phyloP scores from a whole-genome alignment of 2,797 vertebrate species.

The Bradypus variegatus region DNA sequence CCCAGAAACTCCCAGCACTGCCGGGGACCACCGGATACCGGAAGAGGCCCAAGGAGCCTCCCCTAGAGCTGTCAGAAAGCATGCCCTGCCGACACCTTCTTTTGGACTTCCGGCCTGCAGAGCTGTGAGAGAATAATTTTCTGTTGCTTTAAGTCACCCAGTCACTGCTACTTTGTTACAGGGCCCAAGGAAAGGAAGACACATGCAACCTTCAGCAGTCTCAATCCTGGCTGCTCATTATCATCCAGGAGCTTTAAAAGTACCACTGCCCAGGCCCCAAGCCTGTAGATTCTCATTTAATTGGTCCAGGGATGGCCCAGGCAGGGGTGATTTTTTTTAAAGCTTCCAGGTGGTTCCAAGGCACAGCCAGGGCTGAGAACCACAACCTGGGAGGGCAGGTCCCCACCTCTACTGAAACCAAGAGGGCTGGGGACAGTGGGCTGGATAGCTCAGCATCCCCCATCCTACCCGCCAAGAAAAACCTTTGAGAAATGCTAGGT shows the following conservation, averaged over 20 bases:
- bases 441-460: too few species aligned
- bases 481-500: not conserved
- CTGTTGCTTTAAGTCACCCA: too few species aligned
- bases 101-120: too few species aligned
- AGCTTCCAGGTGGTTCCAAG: not conserved
- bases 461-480: too few species aligned
- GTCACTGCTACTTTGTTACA: too few species aligned
- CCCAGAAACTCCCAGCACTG: too few species aligned
- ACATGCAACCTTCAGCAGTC: not conserved
- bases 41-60: too few species aligned
- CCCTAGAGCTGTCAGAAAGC: too few species aligned
- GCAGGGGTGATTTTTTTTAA: not conserved
- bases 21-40: too few species aligned
- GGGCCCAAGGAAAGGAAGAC: too few species aligned
- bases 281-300: not conserved
- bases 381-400: not conserved
- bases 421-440: not conserved
- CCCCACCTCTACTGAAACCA: not conserved
- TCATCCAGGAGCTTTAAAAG: not conserved
- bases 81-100: too few species aligned
- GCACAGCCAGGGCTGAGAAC: not conserved
- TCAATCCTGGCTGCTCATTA: not conserved
- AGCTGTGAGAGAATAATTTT: too few species aligned
- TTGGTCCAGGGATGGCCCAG: not conserved
- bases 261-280: not conserved